These are phyloP conservation scores for Caenorhabditis plicata DNA, from an alignment of 2,888 invertebrate species.

Conservation along the genomic window DNA sequence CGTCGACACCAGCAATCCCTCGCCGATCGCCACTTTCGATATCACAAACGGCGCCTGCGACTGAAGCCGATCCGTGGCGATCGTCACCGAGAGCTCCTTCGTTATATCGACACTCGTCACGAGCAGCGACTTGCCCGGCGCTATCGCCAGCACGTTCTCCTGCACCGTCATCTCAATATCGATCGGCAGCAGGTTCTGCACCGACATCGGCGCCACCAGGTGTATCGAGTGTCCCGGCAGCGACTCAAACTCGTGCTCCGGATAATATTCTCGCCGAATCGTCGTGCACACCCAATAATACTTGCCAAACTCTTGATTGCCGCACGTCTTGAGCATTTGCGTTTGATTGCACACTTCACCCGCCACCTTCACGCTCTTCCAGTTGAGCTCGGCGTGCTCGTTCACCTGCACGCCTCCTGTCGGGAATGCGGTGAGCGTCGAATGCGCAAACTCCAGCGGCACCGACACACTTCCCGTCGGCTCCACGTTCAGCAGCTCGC, in stretches of 20 bases:
- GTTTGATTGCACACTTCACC: constrained; percentile 38
- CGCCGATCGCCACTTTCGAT: constrained; percentile 23
- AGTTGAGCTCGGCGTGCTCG: constrained; percentile 31
- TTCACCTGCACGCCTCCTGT: constrained; percentile 23
- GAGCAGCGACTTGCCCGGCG: constrained; percentile 68
- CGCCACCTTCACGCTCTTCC: constrained; percentile 30
- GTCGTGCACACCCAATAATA: constrained; percentile 77
- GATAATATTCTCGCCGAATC: constrained; percentile 75
- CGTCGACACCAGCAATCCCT: constrained; percentile 25
- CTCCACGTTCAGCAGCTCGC: constrained; percentile 24
- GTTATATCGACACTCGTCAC: constrained; percentile 69
- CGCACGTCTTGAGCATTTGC: constrained; percentile 25
- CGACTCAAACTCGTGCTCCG: constrained; percentile 66
- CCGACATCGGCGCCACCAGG: constrained; percentile 79
- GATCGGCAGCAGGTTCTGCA: constrained; percentile 79
- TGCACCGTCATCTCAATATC: constrained; percentile 68
- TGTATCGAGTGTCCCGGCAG: constrained; percentile 86
- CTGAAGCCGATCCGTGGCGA: constrained; percentile 81
- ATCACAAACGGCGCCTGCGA: constrained; percentile 74
- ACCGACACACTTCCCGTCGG: constrained; percentile 25
- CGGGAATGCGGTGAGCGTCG: constrained; percentile 20
- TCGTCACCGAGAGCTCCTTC: constrained; percentile 33
- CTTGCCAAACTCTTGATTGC: constrained; percentile 13
- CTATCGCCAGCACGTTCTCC: constrained; percentile 62
- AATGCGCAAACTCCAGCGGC: constrained; percentile 27